Evolutionary conservation across 2,113 vertebrate genomes (phyloP).

Genomic region (Trogon melanurus): DNA sequence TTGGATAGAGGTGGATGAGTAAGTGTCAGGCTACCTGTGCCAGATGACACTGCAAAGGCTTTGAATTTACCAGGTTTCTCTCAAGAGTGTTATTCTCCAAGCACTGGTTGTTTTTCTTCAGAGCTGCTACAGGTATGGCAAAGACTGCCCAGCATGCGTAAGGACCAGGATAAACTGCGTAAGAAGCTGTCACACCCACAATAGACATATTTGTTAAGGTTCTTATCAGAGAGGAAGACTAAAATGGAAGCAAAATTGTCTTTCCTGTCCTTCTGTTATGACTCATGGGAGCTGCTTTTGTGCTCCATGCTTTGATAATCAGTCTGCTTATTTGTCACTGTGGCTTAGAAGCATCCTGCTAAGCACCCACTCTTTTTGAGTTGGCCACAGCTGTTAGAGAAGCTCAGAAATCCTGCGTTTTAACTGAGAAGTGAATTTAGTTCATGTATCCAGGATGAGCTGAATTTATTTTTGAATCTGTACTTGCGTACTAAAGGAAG

Average conservation of each 20-base stretch:
- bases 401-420: not conserved
- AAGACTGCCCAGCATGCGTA: not conserved
- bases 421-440: not conserved
- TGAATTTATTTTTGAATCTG: not conserved
- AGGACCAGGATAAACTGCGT: not conserved
- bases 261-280: constrained; percentile 50
- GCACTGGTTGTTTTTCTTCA: not conserved
- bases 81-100: not conserved
- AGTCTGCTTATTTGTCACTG: constrained; percentile 28
- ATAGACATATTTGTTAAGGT: not conserved
- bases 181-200: constrained; percentile 32
- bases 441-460: not conserved
- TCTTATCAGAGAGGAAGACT: not conserved
- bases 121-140: not conserved
- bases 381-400: constrained; percentile 24
- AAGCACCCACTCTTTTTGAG: constrained; percentile 35
- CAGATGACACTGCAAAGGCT: not conserved
- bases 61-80: not conserved
- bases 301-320: constrained; percentile 12
- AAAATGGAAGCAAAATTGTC: constrained; percentile 56
- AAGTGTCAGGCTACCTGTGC: not conserved
- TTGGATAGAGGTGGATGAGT: not conserved
- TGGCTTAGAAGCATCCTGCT: constrained; percentile 31
- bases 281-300: constrained; percentile 53
- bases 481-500: not conserved